Conservation (phyloP, 1,140 invertebrate species). For the Holotrichia oblita region DNA sequence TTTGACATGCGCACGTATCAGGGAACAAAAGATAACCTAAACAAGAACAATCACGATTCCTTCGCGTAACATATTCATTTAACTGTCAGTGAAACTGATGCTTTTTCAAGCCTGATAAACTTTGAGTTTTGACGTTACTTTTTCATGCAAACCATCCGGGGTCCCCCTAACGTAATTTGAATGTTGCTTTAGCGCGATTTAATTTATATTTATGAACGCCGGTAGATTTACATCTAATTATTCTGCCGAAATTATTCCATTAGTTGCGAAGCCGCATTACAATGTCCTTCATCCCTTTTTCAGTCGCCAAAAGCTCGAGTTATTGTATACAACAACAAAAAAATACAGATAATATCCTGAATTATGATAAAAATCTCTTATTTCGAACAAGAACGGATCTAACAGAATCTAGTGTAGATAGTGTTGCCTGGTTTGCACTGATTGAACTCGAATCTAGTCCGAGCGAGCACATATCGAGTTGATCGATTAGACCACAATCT, state of each 20-base stretch:
- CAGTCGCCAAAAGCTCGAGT: background rate
- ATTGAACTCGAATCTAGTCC: background rate
- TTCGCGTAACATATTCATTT: no score
- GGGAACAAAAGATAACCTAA: no score
- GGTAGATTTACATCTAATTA: background rate
- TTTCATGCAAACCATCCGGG: no score
- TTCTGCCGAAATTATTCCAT: background rate
- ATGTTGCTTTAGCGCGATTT: background rate
- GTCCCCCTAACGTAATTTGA: background rate
- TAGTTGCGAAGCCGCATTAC: background rate
- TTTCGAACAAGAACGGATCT: background rate
- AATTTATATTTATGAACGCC: constrained; percentile 7
- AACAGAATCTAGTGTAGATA: background rate
- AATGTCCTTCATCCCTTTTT: background rate
- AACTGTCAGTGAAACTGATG: no score
- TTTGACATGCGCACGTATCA: no score
- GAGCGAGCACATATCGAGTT: background rate
- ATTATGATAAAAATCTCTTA: no score
- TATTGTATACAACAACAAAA: no score
- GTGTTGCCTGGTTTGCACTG: background rate
- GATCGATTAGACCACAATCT: constrained; percentile 12
- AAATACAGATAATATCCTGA: no score
- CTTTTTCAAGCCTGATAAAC: no score
- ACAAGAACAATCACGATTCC: no score
- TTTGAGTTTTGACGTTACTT: no score